Conservation (phyloP, 2,113 vertebrate genomes). For the Amphilophus citrinellus region DNA sequence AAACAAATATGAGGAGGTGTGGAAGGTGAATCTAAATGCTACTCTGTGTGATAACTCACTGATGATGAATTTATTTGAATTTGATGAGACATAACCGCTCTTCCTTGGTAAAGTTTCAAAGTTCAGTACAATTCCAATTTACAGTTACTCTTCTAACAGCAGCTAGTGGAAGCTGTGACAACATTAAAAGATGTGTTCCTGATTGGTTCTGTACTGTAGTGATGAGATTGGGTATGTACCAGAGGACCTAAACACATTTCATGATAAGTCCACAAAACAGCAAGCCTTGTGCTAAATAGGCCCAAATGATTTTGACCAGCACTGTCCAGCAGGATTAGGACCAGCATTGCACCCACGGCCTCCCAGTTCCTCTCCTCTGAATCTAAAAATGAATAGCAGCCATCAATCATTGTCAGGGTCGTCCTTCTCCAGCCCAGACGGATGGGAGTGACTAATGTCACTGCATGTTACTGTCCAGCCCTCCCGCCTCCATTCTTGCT, state of each 20-base stretch:
- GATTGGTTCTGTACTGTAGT: neutral
- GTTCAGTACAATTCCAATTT: too few species aligned
- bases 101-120: too few species aligned
- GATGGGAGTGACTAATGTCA: constrained; percentile 95
- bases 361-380: constrained; percentile 67
- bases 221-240: neutral
- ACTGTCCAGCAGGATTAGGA: neutral
- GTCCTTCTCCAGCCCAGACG: constrained; percentile 89
- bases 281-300: constrained; percentile 56
- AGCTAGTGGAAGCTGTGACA: neutral
- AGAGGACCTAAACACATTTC: constrained; percentile 4
- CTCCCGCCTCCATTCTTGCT: constrained; percentile 87
- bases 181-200: neutral
- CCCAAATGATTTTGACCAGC: constrained; percentile 59
- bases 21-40: neutral
- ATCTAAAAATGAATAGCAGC: constrained; percentile 93
- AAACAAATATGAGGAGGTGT: neutral
- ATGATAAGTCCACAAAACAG: constrained; percentile 39
- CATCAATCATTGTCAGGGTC: constrained; percentile 98
- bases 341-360: constrained; percentile 32
- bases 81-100: neutral
- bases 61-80: neutral
- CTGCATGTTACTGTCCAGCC: constrained; percentile 95
- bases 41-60: neutral
- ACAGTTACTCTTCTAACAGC: neutral